Evolutionary conservation across 2,797 vertebrate genomes (phyloP), one percentile per base, ranked within the genome.

Genomic region (Pterois miles): DNA sequence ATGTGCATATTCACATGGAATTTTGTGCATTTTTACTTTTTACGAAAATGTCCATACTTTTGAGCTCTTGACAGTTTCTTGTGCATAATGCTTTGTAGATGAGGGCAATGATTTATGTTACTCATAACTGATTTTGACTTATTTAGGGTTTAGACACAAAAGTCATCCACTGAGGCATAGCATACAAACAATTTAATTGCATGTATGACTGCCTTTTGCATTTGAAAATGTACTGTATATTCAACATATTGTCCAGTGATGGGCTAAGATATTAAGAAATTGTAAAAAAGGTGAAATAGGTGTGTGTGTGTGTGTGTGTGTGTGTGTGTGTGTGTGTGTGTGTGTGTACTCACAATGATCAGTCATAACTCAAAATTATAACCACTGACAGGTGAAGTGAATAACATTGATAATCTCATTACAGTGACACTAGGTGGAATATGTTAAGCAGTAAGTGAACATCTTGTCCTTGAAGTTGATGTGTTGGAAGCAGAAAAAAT

Each of bases 281-380:
- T 53, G 22, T 46, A 46, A 25, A 25, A 53, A 25, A 3, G 11
- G 6, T 40, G 2, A 40, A 14, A n/a, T n/a, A n/a, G n/a, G 8
- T 57, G 27, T 31, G 46, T n/a, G 48, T 50, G 25, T 66, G 60
- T 16, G 74, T 68, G 46, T 65, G n/a, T n/a, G n/a, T n/a, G n/a
- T n/a, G n/a, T n/a, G n/a, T n/a, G n/a, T n/a, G n/a, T n/a, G n/a
- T n/a, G n/a, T n/a, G n/a, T n/a, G n/a, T n/a, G n/a, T n/a, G n/a
- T n/a, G n/a, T n/a, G n/a, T n/a, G n/a, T n/a, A n/a, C n/a, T n/a
- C n/a, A n/a, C n/a, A n/a, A n/a, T n/a, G n/a, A n/a, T n/a, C n/a
- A n/a, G n/a, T n/a, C n/a, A n/a, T n/a, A n/a, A n/a, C n/a, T n/a
- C n/a, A n/a, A n/a, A n/a, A n/a, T n/a, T n/a, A n/a, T n/a, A n/a